Evolutionary conservation across 2,113 vertebrate species (phyloP).

Genomic region (Tonatia bakeri): DNA sequence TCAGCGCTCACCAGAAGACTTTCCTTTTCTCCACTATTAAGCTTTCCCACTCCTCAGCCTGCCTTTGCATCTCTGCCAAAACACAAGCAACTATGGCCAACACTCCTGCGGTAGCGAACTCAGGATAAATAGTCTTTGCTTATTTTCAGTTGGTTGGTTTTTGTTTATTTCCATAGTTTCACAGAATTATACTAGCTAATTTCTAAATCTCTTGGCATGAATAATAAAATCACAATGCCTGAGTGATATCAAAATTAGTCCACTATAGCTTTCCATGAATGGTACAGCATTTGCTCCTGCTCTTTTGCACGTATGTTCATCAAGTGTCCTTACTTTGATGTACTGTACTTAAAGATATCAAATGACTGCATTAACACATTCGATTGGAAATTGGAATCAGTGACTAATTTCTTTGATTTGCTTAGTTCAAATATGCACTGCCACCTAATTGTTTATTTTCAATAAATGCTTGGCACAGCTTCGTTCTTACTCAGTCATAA

Average conservation of each 20-base stretch:
- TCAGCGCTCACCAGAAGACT: neutral
- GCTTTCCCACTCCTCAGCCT: neutral
- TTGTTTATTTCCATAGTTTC: neutral
- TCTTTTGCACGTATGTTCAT: neutral
- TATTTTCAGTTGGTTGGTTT: neutral
- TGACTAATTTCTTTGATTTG: neutral
- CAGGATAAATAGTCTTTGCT: neutral
- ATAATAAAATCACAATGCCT: conserved; percentile 20
- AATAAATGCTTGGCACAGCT: conserved; percentile 15
- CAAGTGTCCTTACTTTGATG: neutral
- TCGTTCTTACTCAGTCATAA: neutral
- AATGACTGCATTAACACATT: neutral
- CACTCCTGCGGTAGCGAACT: neutral
- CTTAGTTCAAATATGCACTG: neutral
- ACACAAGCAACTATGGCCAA: neutral
- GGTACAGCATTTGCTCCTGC: neutral
- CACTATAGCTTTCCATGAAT: neutral
- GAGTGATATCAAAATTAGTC: neutral
- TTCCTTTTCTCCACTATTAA: neutral
- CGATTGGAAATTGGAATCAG: neutral
- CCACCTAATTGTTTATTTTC: conserved; percentile 40
- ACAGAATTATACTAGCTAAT: conserved; percentile 10
- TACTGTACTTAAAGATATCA: neutral
- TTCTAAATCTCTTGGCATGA: conserved; percentile 10
- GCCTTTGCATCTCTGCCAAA: neutral